Base-by-base conservation (phyloP, 2,797 vertebrate species). In the Clarias platycephalus region DNA sequence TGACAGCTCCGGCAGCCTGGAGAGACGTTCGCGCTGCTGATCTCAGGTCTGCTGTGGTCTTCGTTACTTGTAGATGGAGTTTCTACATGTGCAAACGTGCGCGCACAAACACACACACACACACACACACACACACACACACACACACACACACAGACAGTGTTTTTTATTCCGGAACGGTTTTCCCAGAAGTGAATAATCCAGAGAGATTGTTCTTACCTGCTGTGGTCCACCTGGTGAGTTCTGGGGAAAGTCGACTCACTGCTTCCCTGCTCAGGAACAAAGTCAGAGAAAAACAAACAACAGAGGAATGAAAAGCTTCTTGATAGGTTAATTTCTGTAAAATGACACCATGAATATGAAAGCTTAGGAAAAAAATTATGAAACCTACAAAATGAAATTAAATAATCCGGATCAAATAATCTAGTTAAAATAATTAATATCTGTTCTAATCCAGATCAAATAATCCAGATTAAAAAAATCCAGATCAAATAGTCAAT, bases 1-100 rank as follows among this genome's bases (percentile, higher is more conserved):
- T 97, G 96, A 6, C 91, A 86, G 88, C 94, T 95, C 88, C 89
- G 94, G 90, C 94, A 94, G 86, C 92, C 93, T 66, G 90, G 90
- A 62, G 89, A 95, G 81, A 94, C 93, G 85, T 94, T 94, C 81
- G 93, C n/a, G n/a, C n/a, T n/a, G 82, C 94, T 94, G 85, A 93
- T 88, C 57, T 97, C 96, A 84, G 93, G 94, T 90, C 97, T 98
- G 92, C 93, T 95, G 91, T 93, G 94, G 88, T 98, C 97, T 67
- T 94, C 97, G 24, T 95, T 96, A 95, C 97, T 99, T 55, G 97
- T 99, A 53, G 97, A 98, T 20, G 98, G 97, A 94, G 96, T 97
- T 92, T 96, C 97, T 98, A 92, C 78, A 85, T 18, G 78, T 31
- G 24, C 72, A n/a, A 24, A 68, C 15, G 7, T 1, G 2, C 15